Percentiles rank a stretch among this genome's conserved stretches.
phyloP scores from a whole-genome alignment of 2,113 vertebrate genomes.

The Ictidomys tridecemlineatus region DNA sequence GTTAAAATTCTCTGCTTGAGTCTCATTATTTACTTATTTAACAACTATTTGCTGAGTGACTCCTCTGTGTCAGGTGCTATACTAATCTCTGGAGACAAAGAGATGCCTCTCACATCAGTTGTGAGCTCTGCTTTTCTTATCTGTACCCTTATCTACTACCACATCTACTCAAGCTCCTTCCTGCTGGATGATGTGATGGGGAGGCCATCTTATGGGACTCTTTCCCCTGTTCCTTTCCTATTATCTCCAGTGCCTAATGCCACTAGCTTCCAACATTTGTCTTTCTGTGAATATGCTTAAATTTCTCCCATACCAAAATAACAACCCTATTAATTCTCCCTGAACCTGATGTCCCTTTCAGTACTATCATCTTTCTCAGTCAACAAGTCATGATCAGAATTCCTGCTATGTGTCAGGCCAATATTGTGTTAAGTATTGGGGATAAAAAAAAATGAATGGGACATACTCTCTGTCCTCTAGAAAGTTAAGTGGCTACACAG shows the following conservation, averaged over 20 bases:
- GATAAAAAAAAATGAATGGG: not conserved
- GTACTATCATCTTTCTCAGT: not conserved
- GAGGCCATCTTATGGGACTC: not conserved
- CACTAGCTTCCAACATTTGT: not conserved
- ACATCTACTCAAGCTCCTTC: not conserved
- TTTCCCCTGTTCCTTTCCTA: not conserved
- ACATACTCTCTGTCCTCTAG: not conserved
- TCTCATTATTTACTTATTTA: constrained; percentile 51
- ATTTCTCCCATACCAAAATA: not conserved
- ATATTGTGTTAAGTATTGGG: not conserved
- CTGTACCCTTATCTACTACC: not conserved
- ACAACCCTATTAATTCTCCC: not conserved
- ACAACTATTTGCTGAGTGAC: constrained; percentile 20
- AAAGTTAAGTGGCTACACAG: not conserved
- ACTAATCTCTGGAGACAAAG: constrained; percentile 61
- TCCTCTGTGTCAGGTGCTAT: constrained; percentile 43
- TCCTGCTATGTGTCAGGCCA: not conserved
- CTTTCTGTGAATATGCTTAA: constrained; percentile 33
- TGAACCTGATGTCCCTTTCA: not conserved
- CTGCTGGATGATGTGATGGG: not conserved
- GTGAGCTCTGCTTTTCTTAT: constrained; percentile 32
- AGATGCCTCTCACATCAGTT: not conserved
- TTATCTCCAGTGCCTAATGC: not conserved
- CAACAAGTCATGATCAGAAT: constrained; percentile 33
- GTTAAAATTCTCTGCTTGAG: not conserved